Evolutionary conservation across 2,113 vertebrate species (phyloP).

Genomic region (Desmodus rotundus): DNA sequence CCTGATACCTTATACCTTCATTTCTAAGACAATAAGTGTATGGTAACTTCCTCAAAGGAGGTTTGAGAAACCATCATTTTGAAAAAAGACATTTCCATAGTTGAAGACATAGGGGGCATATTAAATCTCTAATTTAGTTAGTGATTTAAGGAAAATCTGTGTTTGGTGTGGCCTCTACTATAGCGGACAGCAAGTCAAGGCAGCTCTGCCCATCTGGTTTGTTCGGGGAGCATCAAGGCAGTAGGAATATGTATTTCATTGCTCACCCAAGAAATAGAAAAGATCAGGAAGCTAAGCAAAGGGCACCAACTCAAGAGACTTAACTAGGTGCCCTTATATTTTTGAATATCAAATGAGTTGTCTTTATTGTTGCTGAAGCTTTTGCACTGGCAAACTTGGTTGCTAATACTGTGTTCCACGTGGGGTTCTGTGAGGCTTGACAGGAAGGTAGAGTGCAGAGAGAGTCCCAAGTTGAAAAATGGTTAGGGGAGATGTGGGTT

Average conservation of each 20-base stretch:
- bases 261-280: not conserved
- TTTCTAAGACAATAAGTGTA: not conserved
- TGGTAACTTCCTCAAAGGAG: not conserved
- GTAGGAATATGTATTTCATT: not conserved
- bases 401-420: not conserved
- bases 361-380: not conserved
- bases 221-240: not conserved
- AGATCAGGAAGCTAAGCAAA: not conserved
- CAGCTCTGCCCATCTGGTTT: not conserved
- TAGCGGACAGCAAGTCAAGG: not conserved
- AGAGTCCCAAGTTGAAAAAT: not conserved
- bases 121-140: not conserved
- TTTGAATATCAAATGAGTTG: constrained; percentile 19
- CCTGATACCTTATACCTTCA: not conserved
- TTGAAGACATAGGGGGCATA: not conserved
- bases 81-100: not conserved
- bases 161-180: not conserved
- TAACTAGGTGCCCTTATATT: not conserved
- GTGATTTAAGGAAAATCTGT: not conserved
- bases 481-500: not conserved
- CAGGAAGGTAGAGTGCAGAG: not conserved
- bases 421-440: not conserved
- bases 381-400: not conserved
- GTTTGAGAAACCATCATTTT: not conserved
- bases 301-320: not conserved